Conservation (phyloP, 2,888 invertebrate genomes). For the Resseliella maxima region DNA sequence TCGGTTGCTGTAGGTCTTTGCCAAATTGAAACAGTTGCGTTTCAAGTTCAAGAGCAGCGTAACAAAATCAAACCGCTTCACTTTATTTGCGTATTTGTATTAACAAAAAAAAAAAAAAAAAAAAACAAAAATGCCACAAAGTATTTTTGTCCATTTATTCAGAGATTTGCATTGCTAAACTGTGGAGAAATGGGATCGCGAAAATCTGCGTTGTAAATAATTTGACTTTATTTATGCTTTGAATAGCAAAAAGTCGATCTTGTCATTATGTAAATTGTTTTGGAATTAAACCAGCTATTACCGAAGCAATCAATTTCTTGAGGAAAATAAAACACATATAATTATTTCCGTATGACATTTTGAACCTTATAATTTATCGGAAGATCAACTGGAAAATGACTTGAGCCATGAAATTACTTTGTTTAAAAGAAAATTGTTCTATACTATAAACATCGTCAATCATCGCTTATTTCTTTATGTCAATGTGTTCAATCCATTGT, state of each 20-base stretch:
- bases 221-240: too few species aligned
- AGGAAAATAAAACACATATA: too few species aligned
- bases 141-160: not conserved
- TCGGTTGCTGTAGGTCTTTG: not conserved
- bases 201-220: too few species aligned
- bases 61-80: not conserved
- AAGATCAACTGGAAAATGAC: not conserved
- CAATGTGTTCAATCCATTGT: not conserved
- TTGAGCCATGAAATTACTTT: not conserved
- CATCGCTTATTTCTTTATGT: not conserved
- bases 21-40: not conserved
- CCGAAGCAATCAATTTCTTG: too few species aligned
- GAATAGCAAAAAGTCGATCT: too few species aligned
- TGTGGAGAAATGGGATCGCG: too few species aligned
- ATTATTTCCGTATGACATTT: too few species aligned
- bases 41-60: slow-evolving; percentile 9
- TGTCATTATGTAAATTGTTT: too few species aligned
- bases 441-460: not conserved
- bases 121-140: not conserved
- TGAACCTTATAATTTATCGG: not conserved
- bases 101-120: not conserved
- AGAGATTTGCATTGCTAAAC: not conserved
- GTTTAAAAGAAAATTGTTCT: not conserved
- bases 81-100: not conserved
- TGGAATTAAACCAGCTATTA: too few species aligned